Evolutionary conservation across 1,140 invertebrate species (phyloP), one percentile per base, ranked within the genome.

Genomic region (Saxidomus purpurata): DNA sequence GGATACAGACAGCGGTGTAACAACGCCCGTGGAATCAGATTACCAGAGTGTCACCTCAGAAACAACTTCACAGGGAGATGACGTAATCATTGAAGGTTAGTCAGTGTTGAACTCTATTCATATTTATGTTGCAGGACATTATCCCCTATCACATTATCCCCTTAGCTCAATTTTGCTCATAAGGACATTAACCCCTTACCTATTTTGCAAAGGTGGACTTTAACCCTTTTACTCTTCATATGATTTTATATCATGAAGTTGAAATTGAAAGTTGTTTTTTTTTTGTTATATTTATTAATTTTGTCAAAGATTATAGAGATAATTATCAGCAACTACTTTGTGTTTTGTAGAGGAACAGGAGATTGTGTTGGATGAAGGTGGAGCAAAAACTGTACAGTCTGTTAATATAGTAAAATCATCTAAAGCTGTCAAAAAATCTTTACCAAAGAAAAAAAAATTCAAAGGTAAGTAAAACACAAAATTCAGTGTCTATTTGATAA

Each of bases 31-130:
- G 15, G 40, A 31, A 9, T 74, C 49, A 55, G 83, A 85, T 40
- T 19, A 28, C 6, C 47, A 34, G 1, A 71, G 61, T 40, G 47
- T 71, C 1, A 85, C 83, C 19, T 71, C 83, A 28, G 61, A 43
- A 19, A 34, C 61, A 15, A 83, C 81, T 4, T 85, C 83, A 74
- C 67, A 55, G 49, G 55, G 85, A 15, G 87, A 89, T 34, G 87
- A 89, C 59, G 52, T 89, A 19, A 89, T 89, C 36, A 89, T 89
- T 74, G 87, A 89, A 82, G 87, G 87, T 89, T 19, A 49, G 28
- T 9, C 15, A 15, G 6, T 22, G 31, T 15, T 43, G 43, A 4
- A 43, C 4, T 43, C 43, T 43, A 8, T 43, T 15, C 4, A 15
- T 43, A 15, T 8, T 43, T 15, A 43, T 43, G 43, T 43, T 4